Conservation (phyloP, 2,797 vertebrate genomes). For the Ispidina picta region DNA sequence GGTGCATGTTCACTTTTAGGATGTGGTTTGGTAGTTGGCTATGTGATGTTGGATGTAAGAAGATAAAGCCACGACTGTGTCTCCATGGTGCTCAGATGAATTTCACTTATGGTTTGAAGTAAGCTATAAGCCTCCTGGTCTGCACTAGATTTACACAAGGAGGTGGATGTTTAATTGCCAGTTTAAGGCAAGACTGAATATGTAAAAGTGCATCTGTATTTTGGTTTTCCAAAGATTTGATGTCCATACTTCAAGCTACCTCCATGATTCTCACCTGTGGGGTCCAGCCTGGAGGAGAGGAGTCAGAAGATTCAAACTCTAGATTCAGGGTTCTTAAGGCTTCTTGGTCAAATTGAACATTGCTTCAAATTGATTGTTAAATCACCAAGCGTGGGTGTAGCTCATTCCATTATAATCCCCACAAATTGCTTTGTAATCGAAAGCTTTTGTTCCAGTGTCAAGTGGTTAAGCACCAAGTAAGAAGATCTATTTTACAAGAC, state of each 20-base stretch:
- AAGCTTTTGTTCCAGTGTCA: conserved; percentile 78
- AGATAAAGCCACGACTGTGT: neutral
- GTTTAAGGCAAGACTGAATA: neutral
- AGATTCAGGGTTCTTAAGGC: neutral
- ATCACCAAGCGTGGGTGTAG: conserved; percentile 62
- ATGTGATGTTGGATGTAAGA: neutral
- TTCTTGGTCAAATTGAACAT: conserved; percentile 31
- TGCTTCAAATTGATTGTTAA: conserved; percentile 72
- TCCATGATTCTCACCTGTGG: neutral
- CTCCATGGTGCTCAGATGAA: neutral
- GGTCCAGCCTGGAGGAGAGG: neutral
- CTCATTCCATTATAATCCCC: conserved; percentile 74
- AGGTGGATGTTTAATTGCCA: neutral
- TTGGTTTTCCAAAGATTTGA: neutral
- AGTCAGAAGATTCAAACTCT: neutral
- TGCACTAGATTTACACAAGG: neutral
- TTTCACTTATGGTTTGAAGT: neutral
- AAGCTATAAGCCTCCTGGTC: neutral
- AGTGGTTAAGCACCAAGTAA: conserved; percentile 73
- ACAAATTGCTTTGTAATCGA: conserved; percentile 79
- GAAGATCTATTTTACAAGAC: conserved; percentile 76
- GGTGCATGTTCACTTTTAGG: neutral
- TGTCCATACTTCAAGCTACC: neutral
- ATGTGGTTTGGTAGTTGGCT: neutral
- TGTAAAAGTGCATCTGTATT: neutral